Evolutionary conservation across 2,113 vertebrate genomes (phyloP), one percentile per base, ranked within the genome.

Genomic region (Sporophila hypoxantha): DNA sequence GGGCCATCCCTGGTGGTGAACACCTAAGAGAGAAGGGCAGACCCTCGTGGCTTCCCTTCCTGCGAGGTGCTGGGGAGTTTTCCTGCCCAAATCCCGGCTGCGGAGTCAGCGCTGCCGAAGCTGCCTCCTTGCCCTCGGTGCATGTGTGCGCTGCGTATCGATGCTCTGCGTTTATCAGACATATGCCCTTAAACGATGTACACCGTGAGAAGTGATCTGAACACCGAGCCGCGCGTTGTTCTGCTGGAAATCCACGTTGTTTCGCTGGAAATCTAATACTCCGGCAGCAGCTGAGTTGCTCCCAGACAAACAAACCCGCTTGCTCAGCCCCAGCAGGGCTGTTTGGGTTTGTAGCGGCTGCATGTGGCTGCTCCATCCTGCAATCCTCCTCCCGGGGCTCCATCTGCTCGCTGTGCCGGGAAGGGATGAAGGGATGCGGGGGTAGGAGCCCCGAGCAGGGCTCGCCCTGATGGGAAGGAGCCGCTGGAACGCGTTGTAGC

Each of bases 181-280:
- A 88, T 81, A 92, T 94, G 92, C 88, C 93, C 93, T 91, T 95
- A 93, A 95, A 95, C 91, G 39, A 93, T 94, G 91, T 87, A 95
- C 91, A 87, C 87, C 44, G 80, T 57, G 42, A 90, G 93, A 95
- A 95, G 87, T n/a, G 92, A 94, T 88, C 93, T 87, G 68, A 95
- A 95, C 87, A 77, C 36, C 78, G 59, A 93, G 59, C 68, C n/a
- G 61, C 94, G 42, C 95, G 75, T 87, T 87, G 87, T 87, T 96
- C 93, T 23, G 87, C 82, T 93, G 88, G 95, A 92, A 95, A 95
- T 60, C 50, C 57, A 34, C 95, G 71, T 88, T 87, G 87, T 87
- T 96, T 94, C 23, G 87, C 82, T 93, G 88, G 94, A 93, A 95
- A 94, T 57, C 55, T 37, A 70, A 95, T 85, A 91, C 93, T 87